Percentiles rank a stretch among this genome's conserved stretches.
phyloP scores from a whole-genome alignment of 2,888 invertebrate species.

The Coremacera marginata region DNA sequence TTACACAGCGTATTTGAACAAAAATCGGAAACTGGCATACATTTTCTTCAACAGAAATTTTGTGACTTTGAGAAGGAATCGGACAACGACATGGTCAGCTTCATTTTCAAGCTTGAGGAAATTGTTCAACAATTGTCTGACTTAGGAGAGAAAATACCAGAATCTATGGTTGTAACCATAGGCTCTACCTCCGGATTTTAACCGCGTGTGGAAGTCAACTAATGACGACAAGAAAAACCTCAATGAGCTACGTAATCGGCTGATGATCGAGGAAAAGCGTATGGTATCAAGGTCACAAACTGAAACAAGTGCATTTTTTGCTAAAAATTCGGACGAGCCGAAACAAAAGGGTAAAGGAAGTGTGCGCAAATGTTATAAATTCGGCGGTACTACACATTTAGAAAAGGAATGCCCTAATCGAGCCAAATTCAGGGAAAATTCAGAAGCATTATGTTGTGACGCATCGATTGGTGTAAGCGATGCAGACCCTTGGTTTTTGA shows the following conservation, averaged over 20 bases:
- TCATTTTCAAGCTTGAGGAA: constrained; percentile 33
- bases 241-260: background rate
- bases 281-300: constrained; percentile 15
- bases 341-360: no score
- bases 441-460: constrained; percentile 21
- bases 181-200: constrained; percentile 49
- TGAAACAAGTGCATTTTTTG: no score
- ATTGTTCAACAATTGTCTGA: constrained; percentile 38
- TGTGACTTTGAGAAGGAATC: background rate
- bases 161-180: background rate
- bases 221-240: background rate
- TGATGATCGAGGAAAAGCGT: constrained; percentile 31
- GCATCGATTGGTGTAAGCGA: background rate
- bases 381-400: no score
- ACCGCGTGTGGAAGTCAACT: constrained; percentile 55
- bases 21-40: constrained; percentile 41
- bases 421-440: background rate
- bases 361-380: no score
- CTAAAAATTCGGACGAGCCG: no score
- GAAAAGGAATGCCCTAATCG: no score
- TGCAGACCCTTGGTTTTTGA: constrained; percentile 41
- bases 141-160: constrained; percentile 39
- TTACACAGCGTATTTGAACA: constrained; percentile 25
- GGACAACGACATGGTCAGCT: constrained; percentile 20
- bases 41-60: constrained; percentile 31